Percentiles rank a stretch among this genome's conserved stretches.
Evolutionary conservation across 2,113 vertebrate species (phyloP).

Genomic region (Sinocyclocheilus maitianheensis): DNA sequence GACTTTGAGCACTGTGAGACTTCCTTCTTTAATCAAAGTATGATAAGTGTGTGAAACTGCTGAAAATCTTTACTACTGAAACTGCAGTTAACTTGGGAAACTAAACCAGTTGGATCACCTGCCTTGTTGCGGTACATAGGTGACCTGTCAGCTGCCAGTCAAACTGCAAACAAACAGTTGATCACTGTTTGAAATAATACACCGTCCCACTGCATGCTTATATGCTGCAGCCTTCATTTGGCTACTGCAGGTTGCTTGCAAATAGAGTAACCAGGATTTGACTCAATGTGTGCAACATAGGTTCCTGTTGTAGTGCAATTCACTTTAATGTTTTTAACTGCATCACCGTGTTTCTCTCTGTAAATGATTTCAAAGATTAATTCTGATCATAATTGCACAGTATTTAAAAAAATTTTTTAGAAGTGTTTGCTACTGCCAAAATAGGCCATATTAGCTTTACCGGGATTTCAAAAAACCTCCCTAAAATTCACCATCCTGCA

Average conservation of each 20-base stretch:
- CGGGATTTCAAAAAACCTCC: neutral
- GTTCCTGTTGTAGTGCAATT: neutral
- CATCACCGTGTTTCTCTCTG: neutral
- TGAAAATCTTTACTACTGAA: neutral
- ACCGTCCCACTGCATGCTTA: neutral
- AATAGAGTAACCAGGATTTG: neutral
- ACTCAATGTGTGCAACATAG: neutral
- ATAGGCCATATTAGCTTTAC: neutral
- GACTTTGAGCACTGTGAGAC: neutral
- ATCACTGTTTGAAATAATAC: neutral
- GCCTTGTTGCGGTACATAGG: neutral
- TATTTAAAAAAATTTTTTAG: neutral
- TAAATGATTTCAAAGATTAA: neutral
- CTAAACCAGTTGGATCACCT: conserved; percentile 36
- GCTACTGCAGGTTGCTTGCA: neutral
- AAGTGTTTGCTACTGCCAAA: neutral
- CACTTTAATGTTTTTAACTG: neutral
- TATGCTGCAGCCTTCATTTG: neutral
- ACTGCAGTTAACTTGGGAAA: conserved; percentile 5
- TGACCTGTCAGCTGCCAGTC: neutral
- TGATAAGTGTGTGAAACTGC: neutral
- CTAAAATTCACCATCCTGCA: neutral
- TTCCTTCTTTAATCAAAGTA: neutral
- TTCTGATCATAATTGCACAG: neutral
- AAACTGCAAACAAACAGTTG: conserved; percentile 10